Conservation (phyloP, 2,113 vertebrate genomes). For the Natator depressus region DNA sequence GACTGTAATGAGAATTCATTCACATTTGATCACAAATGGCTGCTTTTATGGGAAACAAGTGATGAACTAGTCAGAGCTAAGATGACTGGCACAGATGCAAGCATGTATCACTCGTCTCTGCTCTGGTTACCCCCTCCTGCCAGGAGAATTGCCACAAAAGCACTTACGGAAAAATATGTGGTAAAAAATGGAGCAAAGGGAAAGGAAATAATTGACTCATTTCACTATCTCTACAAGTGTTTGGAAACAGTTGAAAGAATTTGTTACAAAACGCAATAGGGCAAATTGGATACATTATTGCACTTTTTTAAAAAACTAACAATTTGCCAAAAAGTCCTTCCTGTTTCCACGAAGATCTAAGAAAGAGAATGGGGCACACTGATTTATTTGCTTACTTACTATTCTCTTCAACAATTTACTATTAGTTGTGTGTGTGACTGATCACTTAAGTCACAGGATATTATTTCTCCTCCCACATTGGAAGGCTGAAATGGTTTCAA, state of each 20-base stretch:
- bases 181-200: neutral
- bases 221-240: rapidly evolving
- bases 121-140: neutral
- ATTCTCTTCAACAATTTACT: neutral
- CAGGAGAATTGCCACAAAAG: neutral
- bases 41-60: conserved; percentile 35
- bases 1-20: conserved; percentile 52
- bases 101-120: neutral
- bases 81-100: conserved; percentile 22
- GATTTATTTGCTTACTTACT: neutral
- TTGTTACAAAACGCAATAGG: neutral
- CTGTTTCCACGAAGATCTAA: neutral
- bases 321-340: neutral
- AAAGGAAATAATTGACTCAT: neutral
- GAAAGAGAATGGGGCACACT: neutral
- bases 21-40: conserved; percentile 7
- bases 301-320: neutral
- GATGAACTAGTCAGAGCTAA: neutral
- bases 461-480: neutral
- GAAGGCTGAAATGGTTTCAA: neutral
- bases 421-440: neutral
- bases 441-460: neutral
- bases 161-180: neutral
- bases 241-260: neutral
- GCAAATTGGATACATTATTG: neutral